Conservation (phyloP, 2,888 invertebrate genomes). For the Xestobium rufovillosum region DNA sequence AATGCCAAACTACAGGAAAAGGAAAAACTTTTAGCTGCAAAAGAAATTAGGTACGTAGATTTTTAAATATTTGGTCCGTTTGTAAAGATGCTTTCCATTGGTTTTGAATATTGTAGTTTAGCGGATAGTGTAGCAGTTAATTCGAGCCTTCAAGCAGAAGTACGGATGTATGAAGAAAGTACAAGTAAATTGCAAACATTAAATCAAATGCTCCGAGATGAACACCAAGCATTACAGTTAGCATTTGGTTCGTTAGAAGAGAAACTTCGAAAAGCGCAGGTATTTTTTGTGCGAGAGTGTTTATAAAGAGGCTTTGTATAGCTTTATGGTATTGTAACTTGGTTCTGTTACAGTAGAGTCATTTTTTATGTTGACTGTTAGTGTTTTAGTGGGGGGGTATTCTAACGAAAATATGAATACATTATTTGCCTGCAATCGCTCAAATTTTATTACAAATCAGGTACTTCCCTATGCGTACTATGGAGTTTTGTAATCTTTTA, state of each 20-base stretch:
- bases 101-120: slow-evolving; percentile 54
- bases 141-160: slow-evolving; percentile 62
- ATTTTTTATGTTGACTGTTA: too few species aligned
- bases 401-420: too few species aligned
- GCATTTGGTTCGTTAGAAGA: slow-evolving; percentile 86
- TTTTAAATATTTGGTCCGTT: not conserved
- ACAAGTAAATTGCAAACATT: slow-evolving; percentile 71
- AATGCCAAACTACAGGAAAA: slow-evolving; percentile 79
- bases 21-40: slow-evolving; percentile 64
- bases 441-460: too few species aligned
- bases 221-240: slow-evolving; percentile 89
- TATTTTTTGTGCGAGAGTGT: too few species aligned
- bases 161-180: slow-evolving; percentile 62
- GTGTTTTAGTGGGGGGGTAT: too few species aligned
- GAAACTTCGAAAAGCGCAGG: slow-evolving; percentile 75
- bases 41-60: slow-evolving; percentile 60
- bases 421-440: too few species aligned
- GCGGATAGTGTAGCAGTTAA: slow-evolving; percentile 60
- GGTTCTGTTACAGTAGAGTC: too few species aligned
- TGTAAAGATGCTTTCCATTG: not conserved
- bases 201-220: slow-evolving; percentile 86
- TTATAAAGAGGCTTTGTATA: too few species aligned
- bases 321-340: too few species aligned
- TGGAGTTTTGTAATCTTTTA: too few species aligned
- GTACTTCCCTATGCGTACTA: too few species aligned